These are phyloP conservation scores for Nerophis lumbriciformis DNA, from an alignment of 2,113 vertebrate species.

Conservation along the genomic window DNA sequence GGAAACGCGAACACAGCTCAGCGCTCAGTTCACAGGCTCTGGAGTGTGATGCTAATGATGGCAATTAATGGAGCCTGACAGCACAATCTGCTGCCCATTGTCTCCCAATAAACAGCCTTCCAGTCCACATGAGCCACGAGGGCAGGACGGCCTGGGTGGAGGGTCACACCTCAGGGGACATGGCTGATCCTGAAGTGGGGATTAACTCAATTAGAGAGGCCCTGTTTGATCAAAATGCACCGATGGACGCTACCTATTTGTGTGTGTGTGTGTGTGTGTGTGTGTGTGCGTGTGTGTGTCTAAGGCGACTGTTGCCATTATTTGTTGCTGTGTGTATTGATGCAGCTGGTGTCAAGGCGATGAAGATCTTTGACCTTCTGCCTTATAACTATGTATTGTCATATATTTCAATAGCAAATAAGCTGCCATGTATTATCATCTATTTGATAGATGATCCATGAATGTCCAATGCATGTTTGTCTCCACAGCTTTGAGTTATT, in stretches of 20 bases:
- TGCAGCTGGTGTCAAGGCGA: conserved; percentile 49
- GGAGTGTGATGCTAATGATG: conserved; percentile 97
- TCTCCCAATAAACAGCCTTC: conserved; percentile 80
- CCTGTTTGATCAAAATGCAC: conserved; percentile 56
- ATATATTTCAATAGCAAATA: conserved; percentile 41
- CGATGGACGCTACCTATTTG: conserved; percentile 27
- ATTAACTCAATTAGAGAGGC: conserved; percentile 92
- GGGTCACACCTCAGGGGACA: conserved; percentile 61
- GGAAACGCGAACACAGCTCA: conserved; percentile 45
- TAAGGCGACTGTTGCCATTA: conserved; percentile 55
- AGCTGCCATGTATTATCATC: conserved; percentile 24
- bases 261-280: conserved; percentile 30
- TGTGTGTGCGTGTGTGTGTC: conserved; percentile 33
- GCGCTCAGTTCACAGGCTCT: conserved; percentile 74
- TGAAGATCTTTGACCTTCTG: conserved; percentile 36
- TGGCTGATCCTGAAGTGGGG: conserved; percentile 84
- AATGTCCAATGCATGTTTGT: conserved; percentile 36
- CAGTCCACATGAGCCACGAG: conserved; percentile 77
- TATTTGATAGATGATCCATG: conserved; percentile 32
- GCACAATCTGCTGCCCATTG: conserved; percentile 98
- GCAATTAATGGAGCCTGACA: conserved; percentile 98
- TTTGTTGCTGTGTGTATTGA: conserved; percentile 41
- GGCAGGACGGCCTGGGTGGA: conserved; percentile 60
- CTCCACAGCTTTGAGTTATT: no score
- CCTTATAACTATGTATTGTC: conserved; percentile 45